Evolutionary conservation across 2,888 invertebrate species (phyloP).

Genomic region (Xestia xanthographa): DNA sequence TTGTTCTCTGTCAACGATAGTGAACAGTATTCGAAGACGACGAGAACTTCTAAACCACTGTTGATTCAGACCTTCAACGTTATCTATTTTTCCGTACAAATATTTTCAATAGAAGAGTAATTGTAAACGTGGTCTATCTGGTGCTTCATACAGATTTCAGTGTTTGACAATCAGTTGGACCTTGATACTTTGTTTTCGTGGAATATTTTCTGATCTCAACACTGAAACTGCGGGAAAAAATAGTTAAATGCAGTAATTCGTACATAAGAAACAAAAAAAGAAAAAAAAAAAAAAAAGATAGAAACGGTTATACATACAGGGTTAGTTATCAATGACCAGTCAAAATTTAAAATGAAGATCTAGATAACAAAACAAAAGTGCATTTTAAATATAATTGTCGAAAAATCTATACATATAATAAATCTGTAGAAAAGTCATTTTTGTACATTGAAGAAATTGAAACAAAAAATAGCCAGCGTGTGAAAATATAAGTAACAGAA

Average conservation of each 20-base stretch:
- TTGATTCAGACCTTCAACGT: not conserved
- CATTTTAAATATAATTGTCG: no score
- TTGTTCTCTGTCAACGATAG: constrained; percentile 1
- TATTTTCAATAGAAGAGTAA: not conserved
- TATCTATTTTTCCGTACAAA: not conserved
- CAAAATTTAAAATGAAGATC: no score
- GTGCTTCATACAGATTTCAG: not conserved
- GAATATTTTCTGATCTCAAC: not conserved
- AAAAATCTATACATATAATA: no score
- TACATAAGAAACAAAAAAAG: no score
- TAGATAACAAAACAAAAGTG: no score
- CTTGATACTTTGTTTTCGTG: not conserved
- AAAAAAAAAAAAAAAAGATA: no score
- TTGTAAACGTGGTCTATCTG: not conserved
- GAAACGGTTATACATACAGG: not conserved
- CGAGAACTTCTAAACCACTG: not conserved
- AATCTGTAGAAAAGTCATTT: no score
- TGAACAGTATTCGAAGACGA: not conserved
- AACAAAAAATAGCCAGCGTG: no score
- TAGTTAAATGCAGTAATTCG: not conserved
- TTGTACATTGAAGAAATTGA: no score
- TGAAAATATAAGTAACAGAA: no score
- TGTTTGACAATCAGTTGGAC: not conserved
- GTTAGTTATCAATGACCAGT: no score
- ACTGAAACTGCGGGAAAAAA: not conserved